Evolutionary conservation across 2,888 invertebrate genomes (phyloP), one percentile per base, ranked within the genome.

Genomic region (Coenonympha glycerion): DNA sequence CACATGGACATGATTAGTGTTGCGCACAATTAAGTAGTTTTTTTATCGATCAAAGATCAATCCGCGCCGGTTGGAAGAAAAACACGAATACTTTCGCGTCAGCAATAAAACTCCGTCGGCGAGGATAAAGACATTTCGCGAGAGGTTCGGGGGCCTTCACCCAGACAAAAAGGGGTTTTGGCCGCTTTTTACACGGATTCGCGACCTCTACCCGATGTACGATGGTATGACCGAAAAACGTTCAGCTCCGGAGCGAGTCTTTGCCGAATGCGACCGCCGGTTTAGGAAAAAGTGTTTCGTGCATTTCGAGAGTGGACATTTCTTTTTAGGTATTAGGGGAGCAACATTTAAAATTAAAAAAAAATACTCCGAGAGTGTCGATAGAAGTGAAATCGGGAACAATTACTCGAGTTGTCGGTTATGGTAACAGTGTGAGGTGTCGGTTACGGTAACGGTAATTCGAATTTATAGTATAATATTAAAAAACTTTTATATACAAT

Each of bases 91-190:
- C 62, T 57, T 60, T 55, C 59, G 60, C 62, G 63, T 63, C 61
- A 42, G 59, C 52, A 59, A 60, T 62, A 66, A 64, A 63, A 63
- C 62, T 57, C 57, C 51, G 75, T 71, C 77, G 77, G 79, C 73
- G 55, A 60, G 53, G 58, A 74, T 76, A 79, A 78, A 78, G 79
- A 77, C 76, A 78, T 79, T 75, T 76, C 61, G 63, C 65, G 62
- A 62, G 64, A 64, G 61, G 61, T 66, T 58, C 57, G 60, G 69
- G 63, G 56, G 66, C 73, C 76, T 77, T 75, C 77, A 71, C 76
- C 69, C 64, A 61, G 50, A 53, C 58, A 63, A 66, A 64, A 65
- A 66, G 51, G 39, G 5, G 5, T 24, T 21, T 16, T 11, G 36
- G 13, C 30, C 31, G 39, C 49, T 53, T 53, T 53, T 57, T 57